Evolutionary conservation across 2,888 invertebrate genomes (phyloP).

Genomic region (Sminthurides aquaticus): DNA sequence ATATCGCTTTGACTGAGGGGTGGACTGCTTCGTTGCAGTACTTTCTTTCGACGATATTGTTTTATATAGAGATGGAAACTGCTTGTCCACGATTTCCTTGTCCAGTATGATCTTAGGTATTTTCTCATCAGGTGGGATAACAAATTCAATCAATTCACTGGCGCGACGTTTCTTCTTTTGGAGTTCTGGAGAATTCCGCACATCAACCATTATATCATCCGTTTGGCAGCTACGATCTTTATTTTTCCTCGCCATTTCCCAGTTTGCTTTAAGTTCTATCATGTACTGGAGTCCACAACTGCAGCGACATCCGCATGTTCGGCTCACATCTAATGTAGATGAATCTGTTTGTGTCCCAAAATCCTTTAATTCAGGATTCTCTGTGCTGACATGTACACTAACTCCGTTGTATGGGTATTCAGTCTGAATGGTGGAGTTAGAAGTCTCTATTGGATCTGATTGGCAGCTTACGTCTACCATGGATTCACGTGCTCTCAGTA

Average conservation of each 20-base stretch:
- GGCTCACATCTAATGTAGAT: constrained; percentile 1
- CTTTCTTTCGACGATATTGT: not conserved
- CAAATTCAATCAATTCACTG: not conserved
- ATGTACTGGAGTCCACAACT: constrained; percentile 17
- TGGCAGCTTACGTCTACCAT: not conserved
- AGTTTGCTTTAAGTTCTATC: constrained; percentile 7
- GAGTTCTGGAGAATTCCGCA: too few species aligned
- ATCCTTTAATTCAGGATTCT: not conserved
- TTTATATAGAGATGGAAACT: not conserved
- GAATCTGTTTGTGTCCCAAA: constrained; percentile 9
- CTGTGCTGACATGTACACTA: not conserved
- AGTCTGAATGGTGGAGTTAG: constrained; percentile 3
- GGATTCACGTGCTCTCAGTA: not conserved
- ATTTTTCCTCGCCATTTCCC: constrained; percentile 13
- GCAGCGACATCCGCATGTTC: constrained; percentile 17
- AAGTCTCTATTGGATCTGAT: not conserved
- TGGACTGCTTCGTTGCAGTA: not conserved
- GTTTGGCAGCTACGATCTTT: constrained; percentile 7
- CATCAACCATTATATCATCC: not conserved
- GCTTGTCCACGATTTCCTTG: not conserved
- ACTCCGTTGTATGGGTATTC: constrained; percentile 2
- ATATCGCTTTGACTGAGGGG: not conserved
- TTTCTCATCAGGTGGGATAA: not conserved
- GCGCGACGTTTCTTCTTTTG: not conserved
- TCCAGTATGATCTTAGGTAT: not conserved